Evolutionary conservation across 2,113 vertebrate species (phyloP).

Genomic region (Pandion haliaetus): DNA sequence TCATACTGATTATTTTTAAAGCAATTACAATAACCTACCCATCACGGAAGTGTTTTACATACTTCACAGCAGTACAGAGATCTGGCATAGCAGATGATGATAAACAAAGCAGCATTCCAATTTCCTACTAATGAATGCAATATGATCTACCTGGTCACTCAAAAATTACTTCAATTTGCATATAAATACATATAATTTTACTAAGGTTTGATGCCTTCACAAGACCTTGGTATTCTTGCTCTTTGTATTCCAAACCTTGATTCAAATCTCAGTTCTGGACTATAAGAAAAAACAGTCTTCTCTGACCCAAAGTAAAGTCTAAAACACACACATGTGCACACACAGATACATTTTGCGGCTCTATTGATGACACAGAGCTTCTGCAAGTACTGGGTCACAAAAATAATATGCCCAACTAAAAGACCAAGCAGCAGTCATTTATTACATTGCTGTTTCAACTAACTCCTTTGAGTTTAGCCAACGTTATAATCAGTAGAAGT

Average conservation of each 20-base stretch:
- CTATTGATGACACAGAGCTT: background rate
- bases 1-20: background rate
- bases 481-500: background rate
- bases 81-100: background rate
- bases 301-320: background rate
- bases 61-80: background rate
- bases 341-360: background rate
- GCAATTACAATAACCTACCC: background rate
- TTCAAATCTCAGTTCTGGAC: background rate
- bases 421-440: background rate
- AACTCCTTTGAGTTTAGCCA: background rate
- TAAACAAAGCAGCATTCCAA: background rate
- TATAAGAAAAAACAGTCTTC: background rate
- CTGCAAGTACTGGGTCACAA: background rate
- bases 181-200: background rate
- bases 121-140: background rate
- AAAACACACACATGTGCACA: background rate
- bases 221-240: background rate
- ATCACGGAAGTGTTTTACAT: background rate
- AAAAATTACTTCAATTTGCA: background rate
- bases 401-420: background rate
- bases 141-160: background rate
- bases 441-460: background rate
- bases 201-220: background rate
- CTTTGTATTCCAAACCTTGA: background rate